Conservation (phyloP, 1,140 invertebrate genomes). For the Heterodera carotae region DNA sequence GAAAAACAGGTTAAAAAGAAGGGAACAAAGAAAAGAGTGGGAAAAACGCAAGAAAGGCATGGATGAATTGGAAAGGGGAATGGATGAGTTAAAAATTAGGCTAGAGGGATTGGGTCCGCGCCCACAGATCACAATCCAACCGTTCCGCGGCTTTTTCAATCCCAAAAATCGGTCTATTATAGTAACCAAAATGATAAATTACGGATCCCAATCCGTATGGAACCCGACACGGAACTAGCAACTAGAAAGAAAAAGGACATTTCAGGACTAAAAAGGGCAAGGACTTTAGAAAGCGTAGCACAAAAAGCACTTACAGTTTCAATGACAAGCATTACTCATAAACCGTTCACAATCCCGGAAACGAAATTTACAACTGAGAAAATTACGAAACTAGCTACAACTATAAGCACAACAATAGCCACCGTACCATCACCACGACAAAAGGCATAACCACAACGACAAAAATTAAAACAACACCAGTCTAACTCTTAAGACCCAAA, state of each 20-base stretch:
- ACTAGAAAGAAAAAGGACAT: neutral
- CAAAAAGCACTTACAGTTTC: neutral
- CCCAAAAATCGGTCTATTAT: neutral
- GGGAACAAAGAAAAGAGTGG: neutral
- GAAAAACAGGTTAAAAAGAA: neutral
- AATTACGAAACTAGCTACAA: neutral
- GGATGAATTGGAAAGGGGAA: neutral
- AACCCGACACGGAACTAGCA: no score
- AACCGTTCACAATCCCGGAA: neutral
- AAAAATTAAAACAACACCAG: neutral
- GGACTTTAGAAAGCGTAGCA: no score
- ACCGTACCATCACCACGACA: neutral
- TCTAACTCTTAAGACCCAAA: no score
- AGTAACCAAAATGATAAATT: neutral
- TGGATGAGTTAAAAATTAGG: no score
- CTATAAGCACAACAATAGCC: no score
- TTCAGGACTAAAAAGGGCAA: neutral
- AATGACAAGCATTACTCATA: neutral
- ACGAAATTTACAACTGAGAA: neutral
- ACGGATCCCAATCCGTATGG: neutral
- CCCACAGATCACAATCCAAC: neutral
- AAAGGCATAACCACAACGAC: neutral
- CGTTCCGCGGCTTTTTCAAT: no score
- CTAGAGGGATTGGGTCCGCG: neutral
- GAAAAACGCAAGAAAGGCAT: neutral